Evolutionary conservation across 2,797 vertebrate genomes (phyloP).

Genomic region (Clarias laeviceps): DNA sequence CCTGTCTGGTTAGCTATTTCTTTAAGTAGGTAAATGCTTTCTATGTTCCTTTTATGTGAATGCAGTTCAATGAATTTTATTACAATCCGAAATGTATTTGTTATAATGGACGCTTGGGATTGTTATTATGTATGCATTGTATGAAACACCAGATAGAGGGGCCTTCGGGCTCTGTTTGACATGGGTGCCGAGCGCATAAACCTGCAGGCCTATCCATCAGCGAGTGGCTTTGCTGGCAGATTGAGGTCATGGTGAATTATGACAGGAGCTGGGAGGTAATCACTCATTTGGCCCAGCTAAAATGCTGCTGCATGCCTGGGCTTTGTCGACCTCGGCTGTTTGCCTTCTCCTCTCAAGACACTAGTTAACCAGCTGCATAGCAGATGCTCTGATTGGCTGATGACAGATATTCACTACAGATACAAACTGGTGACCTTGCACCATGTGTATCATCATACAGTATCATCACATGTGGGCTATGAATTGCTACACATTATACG

Average conservation of each 20-base stretch:
- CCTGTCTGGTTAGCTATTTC: too few relatives aligned
- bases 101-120: neutral
- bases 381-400: conserved; percentile 59
- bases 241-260: conserved; percentile 85
- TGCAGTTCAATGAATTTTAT: neutral
- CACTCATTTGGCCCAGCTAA: conserved; percentile 76
- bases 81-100: neutral
- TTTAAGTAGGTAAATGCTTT: neutral
- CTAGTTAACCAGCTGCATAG: conserved; percentile 64
- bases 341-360: conserved; percentile 62
- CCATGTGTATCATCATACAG: conserved; percentile 36
- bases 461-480: conserved; percentile 22
- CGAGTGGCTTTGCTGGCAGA: conserved; percentile 72
- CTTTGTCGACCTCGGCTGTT: conserved; percentile 71
- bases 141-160: conserved; percentile 68
- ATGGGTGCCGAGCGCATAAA: conserved; percentile 69
- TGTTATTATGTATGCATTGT: conserved; percentile 53
- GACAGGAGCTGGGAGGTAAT: conserved; percentile 77
- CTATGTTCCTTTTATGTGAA: too few relatives aligned
- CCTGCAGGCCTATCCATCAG: conserved; percentile 76
- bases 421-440: conserved; percentile 68
- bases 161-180: conserved; percentile 72
- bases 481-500: conserved; percentile 31
- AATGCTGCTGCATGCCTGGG: conserved; percentile 62
- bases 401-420: conserved; percentile 66